These are phyloP conservation scores for Dinomys branickii DNA, from an alignment of 2,113 vertebrate genomes.

Conservation along the genomic window DNA sequence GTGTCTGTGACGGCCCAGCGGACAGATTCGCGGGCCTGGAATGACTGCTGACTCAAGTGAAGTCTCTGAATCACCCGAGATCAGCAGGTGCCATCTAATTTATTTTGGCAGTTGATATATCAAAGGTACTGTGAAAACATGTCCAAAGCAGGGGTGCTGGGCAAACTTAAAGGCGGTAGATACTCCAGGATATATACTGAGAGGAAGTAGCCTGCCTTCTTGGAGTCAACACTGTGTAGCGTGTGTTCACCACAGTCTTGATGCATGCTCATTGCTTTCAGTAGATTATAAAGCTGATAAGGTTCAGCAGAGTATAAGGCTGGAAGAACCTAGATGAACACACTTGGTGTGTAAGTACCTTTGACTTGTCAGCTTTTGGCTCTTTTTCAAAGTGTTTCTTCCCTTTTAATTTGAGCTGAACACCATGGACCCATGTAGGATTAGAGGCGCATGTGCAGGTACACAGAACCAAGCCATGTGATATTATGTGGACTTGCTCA, in stretches of 20 bases:
- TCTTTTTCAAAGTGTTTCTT: not conserved
- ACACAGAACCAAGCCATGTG: not conserved
- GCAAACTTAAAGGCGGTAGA: not conserved
- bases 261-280: not conserved
- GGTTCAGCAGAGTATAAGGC: not conserved
- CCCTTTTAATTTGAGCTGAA: not conserved
- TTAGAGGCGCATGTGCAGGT: not conserved
- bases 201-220: not conserved
- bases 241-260: not conserved
- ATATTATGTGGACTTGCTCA: constrained; percentile 29
- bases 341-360: not conserved
- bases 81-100: not conserved
- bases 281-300: not conserved
- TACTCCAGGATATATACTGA: not conserved
- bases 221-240: not conserved
- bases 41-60: not conserved
- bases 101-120: constrained; percentile 29
- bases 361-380: not conserved
- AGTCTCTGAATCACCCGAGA: not conserved
- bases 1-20: not conserved
- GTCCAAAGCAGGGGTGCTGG: not conserved
- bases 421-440: not conserved
- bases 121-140: constrained; percentile 27
- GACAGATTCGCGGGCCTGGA: not conserved
- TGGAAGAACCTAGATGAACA: constrained; percentile 1